Evolutionary conservation across 2,113 vertebrate genomes (phyloP).

Genomic region (Kobus ellipsiprymnus): DNA sequence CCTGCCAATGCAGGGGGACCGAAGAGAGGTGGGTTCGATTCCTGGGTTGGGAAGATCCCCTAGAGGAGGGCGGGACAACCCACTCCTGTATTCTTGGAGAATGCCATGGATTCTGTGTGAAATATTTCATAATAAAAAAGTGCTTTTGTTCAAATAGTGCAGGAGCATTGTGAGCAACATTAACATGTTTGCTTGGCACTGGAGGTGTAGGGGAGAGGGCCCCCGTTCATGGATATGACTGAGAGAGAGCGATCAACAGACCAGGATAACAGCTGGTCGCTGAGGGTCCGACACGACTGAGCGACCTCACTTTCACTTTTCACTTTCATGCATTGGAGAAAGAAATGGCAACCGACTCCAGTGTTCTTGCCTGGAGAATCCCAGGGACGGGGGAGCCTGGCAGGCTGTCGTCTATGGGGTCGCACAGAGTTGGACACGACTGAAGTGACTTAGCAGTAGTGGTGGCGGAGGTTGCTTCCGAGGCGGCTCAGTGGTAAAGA

Average conservation of each 20-base stretch:
- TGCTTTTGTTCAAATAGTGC: neutral
- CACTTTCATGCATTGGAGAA: too few relatives aligned
- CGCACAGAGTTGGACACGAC: too few relatives aligned
- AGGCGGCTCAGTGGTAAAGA: neutral
- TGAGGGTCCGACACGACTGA: too few relatives aligned
- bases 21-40: neutral
- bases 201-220: too few relatives aligned
- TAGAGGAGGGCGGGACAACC: neutral
- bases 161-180: neutral
- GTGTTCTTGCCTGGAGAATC: too few relatives aligned
- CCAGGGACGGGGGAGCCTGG: too few relatives aligned
- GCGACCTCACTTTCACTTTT: too few relatives aligned
- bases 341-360: too few relatives aligned
- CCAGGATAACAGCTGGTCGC: neutral
- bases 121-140: neutral
- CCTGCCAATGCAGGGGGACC: neutral
- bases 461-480: neutral
- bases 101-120: neutral
- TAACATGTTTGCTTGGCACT: neutral
- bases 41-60: neutral
- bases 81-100: neutral
- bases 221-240: accelerated
- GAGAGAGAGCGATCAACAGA: neutral
- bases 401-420: too few relatives aligned
- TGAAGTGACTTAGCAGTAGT: too few relatives aligned